phyloP scores from a whole-genome alignment of 37 sponge, comb jelly and placozoan species.

The Crambe crambe region DNA sequence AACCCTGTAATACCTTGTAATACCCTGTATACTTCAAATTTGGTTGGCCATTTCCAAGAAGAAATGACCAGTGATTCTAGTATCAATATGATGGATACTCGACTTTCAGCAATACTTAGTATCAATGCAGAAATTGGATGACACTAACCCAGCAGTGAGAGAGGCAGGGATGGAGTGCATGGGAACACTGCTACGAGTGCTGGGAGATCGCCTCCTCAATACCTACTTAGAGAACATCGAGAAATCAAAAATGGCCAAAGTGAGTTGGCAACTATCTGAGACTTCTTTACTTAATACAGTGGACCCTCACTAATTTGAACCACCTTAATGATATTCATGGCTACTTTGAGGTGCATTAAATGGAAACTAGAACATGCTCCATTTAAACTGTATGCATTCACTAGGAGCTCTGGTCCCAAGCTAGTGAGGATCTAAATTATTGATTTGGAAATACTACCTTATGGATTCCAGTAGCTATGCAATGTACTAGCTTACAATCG shows the following conservation, averaged over 20 bases:
- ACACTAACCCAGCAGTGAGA: constrained; percentile 84
- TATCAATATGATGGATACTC: too few species aligned
- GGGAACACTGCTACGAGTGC: constrained; percentile 83
- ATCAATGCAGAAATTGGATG: constrained; percentile 72
- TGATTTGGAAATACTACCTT: too few species aligned
- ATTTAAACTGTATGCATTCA: not conserved
- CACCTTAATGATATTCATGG: not conserved
- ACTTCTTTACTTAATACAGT: not conserved
- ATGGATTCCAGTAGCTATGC: too few species aligned
- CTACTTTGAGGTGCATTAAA: not conserved
- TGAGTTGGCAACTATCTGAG: not conserved
- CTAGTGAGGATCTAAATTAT: too few species aligned
- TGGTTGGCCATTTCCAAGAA: too few species aligned
- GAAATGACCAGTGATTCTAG: constrained; percentile 2
- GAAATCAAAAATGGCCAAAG: constrained; percentile 81
- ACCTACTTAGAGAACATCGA: constrained; percentile 82
- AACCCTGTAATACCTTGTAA: too few species aligned
- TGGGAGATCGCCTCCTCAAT: constrained; percentile 87
- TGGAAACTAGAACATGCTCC: not conserved
- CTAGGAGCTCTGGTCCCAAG: too few species aligned
- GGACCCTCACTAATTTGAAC: not conserved
- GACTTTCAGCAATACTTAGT: not conserved
- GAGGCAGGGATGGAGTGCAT: constrained; percentile 84
- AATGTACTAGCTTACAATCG: not conserved
- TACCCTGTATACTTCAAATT: too few species aligned